Evolutionary conservation across 2,797 vertebrate species (phyloP), one percentile per base, ranked within the genome.

Genomic region (Chaetodon trifasciatus): DNA sequence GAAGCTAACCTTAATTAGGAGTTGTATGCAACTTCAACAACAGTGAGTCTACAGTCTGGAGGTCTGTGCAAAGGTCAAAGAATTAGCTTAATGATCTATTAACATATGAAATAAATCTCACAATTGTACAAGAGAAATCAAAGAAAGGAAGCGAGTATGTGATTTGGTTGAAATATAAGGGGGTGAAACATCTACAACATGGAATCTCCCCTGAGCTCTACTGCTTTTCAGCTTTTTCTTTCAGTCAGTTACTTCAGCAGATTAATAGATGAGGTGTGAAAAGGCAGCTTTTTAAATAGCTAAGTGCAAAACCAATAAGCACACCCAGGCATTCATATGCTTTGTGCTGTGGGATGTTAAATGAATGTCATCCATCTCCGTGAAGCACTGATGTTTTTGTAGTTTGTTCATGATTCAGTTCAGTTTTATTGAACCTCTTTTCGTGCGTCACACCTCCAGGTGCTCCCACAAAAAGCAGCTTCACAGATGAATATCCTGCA

Each of bases 401-500:
- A 12, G 17, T 67, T 71, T 70, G 62, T 21, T 12, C 63, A 80
- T 47, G 60, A 81, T 76, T 81, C 16, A 17, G 13, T 40, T 58
- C 0, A 55, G 3, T 39, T 78, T 79, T 6, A 42, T 42, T 21
- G 28, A 37, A 71, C 39, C 32, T 50, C 76, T 57, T 32, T 56
- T 16, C 0, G 2, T 79, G 74, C 76, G 62, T 85, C 86, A 82
- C 77, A 65, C 3, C 58, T 71, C 81, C 91, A 93, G 92, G 89
- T 93, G 92, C 78, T 88, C n/a, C 0, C 80, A 93, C 84, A 93
- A 85, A 87, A 81, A 82, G 66, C 73, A 49, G 64, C 85, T 52
- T 79, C 42, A 44, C 9, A 8, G 63, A 60, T 89, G 78, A 86
- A 93, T 85, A 15, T 37, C 44, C 57, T 4, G 61, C 63, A 8